Conservation (phyloP, 2,113 vertebrate genomes). For the Leucoraja erinaceus region DNA sequence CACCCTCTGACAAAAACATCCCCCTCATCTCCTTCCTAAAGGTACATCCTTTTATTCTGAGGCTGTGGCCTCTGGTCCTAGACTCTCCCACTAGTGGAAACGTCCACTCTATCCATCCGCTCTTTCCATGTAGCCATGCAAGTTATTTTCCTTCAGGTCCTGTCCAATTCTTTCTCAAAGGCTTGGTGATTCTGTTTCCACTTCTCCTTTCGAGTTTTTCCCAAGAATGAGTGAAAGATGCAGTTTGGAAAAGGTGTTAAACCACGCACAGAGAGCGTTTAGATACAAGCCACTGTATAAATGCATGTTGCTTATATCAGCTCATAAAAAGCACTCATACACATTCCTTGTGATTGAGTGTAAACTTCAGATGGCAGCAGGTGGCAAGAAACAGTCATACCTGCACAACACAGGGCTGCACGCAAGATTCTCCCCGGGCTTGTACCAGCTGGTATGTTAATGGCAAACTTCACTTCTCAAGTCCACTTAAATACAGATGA, state of each 20-base stretch:
- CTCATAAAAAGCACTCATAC: neutral
- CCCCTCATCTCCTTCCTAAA: too few species aligned
- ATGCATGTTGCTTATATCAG: neutral
- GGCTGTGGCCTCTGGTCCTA: too few species aligned
- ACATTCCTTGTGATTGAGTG: neutral
- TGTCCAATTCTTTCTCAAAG: too few species aligned
- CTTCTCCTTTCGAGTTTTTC: too few species aligned
- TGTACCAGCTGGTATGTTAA: neutral
- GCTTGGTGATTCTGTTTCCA: too few species aligned
- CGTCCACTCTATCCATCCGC: too few species aligned
- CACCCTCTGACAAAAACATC: too few species aligned
- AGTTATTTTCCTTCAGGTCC: too few species aligned
- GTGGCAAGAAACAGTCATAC: neutral
- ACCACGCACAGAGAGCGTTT: neutral
- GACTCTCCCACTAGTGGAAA: too few species aligned
- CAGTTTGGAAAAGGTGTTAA: neutral
- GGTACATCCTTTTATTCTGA: too few species aligned
- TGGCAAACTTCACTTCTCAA: slow-evolving; percentile 4
- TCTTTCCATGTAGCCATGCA: too few species aligned
- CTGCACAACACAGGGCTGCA: neutral
- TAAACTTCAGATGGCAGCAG: neutral
- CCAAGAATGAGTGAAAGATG: too few species aligned
- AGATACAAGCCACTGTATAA: neutral
- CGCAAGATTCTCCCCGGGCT: neutral
- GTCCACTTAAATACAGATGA: neutral